These are phyloP conservation scores for Drosophila helvetica DNA, from an alignment of 2,888 invertebrate species.

Conservation along the genomic window DNA sequence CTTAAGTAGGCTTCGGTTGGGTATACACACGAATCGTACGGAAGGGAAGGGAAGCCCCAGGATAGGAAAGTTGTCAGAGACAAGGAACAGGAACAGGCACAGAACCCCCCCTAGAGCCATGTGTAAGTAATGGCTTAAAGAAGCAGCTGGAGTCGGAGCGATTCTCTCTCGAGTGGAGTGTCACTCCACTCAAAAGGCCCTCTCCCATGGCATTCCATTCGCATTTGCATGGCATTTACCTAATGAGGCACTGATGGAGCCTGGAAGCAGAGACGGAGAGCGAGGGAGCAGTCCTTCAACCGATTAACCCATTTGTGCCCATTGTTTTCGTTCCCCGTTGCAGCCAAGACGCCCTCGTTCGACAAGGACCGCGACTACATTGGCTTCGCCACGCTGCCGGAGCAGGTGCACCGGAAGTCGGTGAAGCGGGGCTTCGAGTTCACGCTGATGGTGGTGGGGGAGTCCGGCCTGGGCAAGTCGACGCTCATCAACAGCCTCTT, in stretches of 20 bases:
- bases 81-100: slow-evolving; percentile 11
- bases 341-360: slow-evolving; percentile 83
- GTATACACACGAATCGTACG: slow-evolving; percentile 53
- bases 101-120: slow-evolving; percentile 9
- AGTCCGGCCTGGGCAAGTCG: slow-evolving; percentile 96
- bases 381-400: slow-evolving; percentile 97
- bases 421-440: slow-evolving; percentile 98
- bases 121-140: slow-evolving; percentile 13
- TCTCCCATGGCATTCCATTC: not conserved
- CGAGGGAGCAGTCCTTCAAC: slow-evolving; percentile 38
- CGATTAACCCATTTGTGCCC: slow-evolving; percentile 35
- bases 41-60: not conserved
- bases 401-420: slow-evolving; percentile 97
- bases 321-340: slow-evolving; percentile 33
- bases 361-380: slow-evolving; percentile 91
- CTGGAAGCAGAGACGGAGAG: slow-evolving; percentile 8
- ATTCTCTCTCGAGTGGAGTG: slow-evolving; percentile 20
- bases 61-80: slow-evolving; percentile 9
- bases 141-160: not conserved
- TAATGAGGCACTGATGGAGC: slow-evolving; percentile 26
- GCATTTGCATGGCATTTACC: slow-evolving; percentile 13
- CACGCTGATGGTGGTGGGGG: slow-evolving; percentile 98
- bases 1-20: slow-evolving; percentile 56
- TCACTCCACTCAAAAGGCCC: slow-evolving; percentile 31
- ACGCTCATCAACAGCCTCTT: slow-evolving; percentile 97